Percentiles rank a stretch among this genome's conserved stretches.
Evolutionary conservation across 2,113 vertebrate species (phyloP).

Genomic region (Naja naja): DNA sequence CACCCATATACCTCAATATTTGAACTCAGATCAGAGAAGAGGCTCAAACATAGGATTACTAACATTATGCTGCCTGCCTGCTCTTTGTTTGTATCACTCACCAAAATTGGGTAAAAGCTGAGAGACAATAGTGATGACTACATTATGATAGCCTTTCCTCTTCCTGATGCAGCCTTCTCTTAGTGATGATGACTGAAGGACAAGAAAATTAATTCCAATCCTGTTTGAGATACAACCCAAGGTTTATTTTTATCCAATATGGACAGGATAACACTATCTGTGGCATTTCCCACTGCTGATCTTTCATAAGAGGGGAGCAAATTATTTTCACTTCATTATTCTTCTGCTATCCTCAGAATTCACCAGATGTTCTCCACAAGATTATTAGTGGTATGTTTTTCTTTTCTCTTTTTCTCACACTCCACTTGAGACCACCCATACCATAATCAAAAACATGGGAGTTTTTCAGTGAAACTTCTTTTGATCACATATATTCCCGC

Average conservation of each 20-base stretch:
- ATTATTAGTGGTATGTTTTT: neutral
- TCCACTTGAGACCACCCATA: neutral
- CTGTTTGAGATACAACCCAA: neutral
- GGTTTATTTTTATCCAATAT: neutral
- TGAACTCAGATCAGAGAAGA: neutral
- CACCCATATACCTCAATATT: neutral
- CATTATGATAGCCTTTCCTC: neutral
- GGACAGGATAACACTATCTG: neutral
- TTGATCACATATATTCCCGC: neutral
- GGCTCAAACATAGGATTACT: neutral
- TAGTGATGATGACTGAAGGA: neutral
- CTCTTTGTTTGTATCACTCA: neutral
- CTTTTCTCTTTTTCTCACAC: neutral
- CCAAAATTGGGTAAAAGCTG: neutral
- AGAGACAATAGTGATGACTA: neutral
- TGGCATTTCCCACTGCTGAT: neutral
- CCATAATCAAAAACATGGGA: neutral
- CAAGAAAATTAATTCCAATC: neutral
- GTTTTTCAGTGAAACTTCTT: neutral
- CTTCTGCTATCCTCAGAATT: neutral
- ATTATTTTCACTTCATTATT: neutral
- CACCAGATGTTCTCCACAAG: neutral
- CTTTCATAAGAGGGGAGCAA: neutral
- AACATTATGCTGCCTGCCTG: neutral
- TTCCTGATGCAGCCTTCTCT: neutral